Base-by-base conservation (phyloP, 2,888 invertebrate species). In the Panopea generosa region DNA sequence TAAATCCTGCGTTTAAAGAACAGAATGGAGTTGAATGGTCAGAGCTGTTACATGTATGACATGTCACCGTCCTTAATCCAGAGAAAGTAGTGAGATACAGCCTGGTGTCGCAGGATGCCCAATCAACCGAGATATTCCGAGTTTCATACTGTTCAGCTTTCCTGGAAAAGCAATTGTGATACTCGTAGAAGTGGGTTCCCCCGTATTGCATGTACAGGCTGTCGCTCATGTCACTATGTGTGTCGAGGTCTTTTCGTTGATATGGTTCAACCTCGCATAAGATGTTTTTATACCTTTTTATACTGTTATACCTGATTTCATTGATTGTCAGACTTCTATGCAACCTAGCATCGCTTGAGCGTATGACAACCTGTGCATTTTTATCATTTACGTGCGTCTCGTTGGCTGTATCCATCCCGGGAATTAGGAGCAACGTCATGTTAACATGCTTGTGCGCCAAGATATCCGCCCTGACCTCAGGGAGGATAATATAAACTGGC, bases 151-250 rank as follows among this genome's bases (percentile, higher is more conserved):
- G 33, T 14, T 29, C 57, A 16, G 57, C 26, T 22, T 57, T 57
- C 1, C 57, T 33, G 27, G 57, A 57, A 33, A 57, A 57, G 9
- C 14, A 9, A 29, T 14, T 26, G 33, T 55, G 55, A 22, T 57
- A 57, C 20, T 57, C 57, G 18, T 57, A 57, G 18, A 57, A 57
- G 20, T 57, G n/a, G 2, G 26, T 33, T 2, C 57, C 38, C 3
- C 20, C 26, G 24, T 33, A 57, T 38, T 57, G 38, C 14, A 6
- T 38, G 18, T 45, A 45, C 45, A 45, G 6, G 16, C 20, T 16
- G 20, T 57, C 40, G 6, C 7, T 20, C 38, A 26, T 3, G 18
- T 57, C 29, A 14, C 7, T n/a, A 45, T 45, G 16, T 9, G 45
- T 45, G 16, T 45, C 45, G 9, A 45, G 3, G 6, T 45, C 45